Base-by-base conservation (phyloP, 1,140 invertebrate species). In the Hyphantria cunea region DNA sequence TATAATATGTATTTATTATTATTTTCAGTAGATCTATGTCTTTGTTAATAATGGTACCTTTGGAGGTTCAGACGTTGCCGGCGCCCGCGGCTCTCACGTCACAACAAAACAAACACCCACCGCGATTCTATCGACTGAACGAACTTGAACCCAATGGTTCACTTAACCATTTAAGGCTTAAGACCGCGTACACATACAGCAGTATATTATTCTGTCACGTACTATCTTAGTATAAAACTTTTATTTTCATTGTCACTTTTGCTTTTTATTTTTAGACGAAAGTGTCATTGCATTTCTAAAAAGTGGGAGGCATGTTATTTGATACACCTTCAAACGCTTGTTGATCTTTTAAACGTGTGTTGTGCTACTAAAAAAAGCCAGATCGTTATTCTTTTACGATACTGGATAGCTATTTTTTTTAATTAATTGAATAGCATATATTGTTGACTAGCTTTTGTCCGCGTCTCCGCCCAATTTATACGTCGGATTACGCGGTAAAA, bases 31-130 rank as follows among this genome's bases (percentile, higher is more conserved):
- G 45, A 32, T 47, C 41, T 60, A 60, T 50, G 52, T 58, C 53
- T 52, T 25, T 37, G 48, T 47, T 33, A 48, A 48, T 54, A 50
- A 59, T 53, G 34, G 50, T 44, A 55, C 52, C 44, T 41, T 31
- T 58, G 42, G 56, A 41, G 52, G 31, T 15, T 64, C 53, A 69
- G 56, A 67, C 60, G 53, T 25, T 32, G 70, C 72, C 69, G 76
- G 78, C 70, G 80, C 78, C 74, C 59, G 71, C 68, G 74, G 78
- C 74, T 34, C 67, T 73, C 76, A 73, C 70, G 73, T 74, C 68
- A 69, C 66, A 65, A 78, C 76, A 78, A 80, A 82, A 77, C 76
- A 77, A 82, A 82, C 68, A 76, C 62, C 61, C 53, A 41, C 49
- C 50, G 41, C 25, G 58, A 68, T 64, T 42, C 54, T 75, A 77